These are phyloP conservation scores for Coreius guichenoti DNA, from an alignment of 2,797 vertebrate genomes.

Conservation along the genomic window DNA sequence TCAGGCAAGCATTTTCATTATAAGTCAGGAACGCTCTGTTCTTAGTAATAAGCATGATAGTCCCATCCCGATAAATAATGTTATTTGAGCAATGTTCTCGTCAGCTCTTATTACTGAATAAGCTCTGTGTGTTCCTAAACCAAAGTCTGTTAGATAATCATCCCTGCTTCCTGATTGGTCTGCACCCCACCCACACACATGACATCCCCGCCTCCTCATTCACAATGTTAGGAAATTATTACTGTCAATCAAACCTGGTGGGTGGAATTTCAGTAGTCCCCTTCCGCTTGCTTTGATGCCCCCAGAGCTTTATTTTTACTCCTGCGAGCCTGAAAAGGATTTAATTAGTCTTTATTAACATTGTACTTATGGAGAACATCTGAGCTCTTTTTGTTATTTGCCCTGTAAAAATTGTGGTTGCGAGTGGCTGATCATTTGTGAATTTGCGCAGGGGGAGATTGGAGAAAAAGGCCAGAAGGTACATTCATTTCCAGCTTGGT, in stretches of 20 bases:
- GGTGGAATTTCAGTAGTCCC: slow-evolving; percentile 56
- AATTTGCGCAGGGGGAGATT: slow-evolving; percentile 76
- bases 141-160: slow-evolving; percentile 43
- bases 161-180: slow-evolving; percentile 38
- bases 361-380: slow-evolving; percentile 46
- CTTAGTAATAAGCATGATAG: slow-evolving; percentile 47
- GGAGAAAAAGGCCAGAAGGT: slow-evolving; percentile 92
- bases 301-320: slow-evolving; percentile 69
- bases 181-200: slow-evolving; percentile 61
- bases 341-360: slow-evolving; percentile 73
- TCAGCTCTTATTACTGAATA: slow-evolving; percentile 27
- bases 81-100: slow-evolving; percentile 29
- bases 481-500: slow-evolving; percentile 51
- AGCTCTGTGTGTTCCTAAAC: slow-evolving; percentile 19
- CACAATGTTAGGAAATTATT: slow-evolving; percentile 58
- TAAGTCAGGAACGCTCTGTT: slow-evolving; percentile 7
- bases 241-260: slow-evolving; percentile 67
- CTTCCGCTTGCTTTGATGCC: slow-evolving; percentile 72
- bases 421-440: slow-evolving; percentile 31
- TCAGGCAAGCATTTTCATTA: slow-evolving; percentile 50
- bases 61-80: slow-evolving; percentile 45
- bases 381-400: slow-evolving; percentile 40
- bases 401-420: not conserved
- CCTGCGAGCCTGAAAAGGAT: slow-evolving; percentile 62
- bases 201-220: slow-evolving; percentile 56